Evolutionary conservation across 2,888 invertebrate genomes (phyloP).

Genomic region (Aleiodes alternator): DNA sequence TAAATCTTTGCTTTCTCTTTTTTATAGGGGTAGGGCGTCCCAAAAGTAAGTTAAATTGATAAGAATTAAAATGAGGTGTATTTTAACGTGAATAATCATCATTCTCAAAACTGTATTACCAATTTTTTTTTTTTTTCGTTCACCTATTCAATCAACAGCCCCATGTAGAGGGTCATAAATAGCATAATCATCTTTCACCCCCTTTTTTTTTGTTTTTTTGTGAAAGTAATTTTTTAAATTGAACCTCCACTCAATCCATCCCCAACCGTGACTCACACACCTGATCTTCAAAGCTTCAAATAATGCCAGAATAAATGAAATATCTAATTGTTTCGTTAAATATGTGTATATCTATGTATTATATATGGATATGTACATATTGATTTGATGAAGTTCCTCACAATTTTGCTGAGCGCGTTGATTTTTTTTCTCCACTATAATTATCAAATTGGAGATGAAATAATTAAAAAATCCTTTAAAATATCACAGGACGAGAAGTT

Average conservation of each 20-base stretch:
- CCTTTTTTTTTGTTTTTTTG: neutral
- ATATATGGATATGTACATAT: slow-evolving; percentile 16
- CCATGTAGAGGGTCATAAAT: slow-evolving; percentile 40
- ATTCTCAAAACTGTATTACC: slow-evolving; percentile 52
- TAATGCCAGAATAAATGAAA: slow-evolving; percentile 16
- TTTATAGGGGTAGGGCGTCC: slow-evolving; percentile 76
- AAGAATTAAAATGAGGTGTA: slow-evolving; percentile 54
- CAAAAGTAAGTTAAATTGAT: slow-evolving; percentile 74
- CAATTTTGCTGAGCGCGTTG: slow-evolving; percentile 31
- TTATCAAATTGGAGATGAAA: too few relatives aligned
- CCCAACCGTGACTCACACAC: slow-evolving; percentile 40
- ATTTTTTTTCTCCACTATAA: neutral
- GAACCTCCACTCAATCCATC: slow-evolving; percentile 28
- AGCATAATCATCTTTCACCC: slow-evolving; percentile 35
- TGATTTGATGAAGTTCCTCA: neutral
- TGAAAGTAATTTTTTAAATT: slow-evolving; percentile 11
- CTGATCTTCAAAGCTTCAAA: slow-evolving; percentile 37
- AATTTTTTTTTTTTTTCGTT: slow-evolving; percentile 63
- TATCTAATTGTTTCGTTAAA: slow-evolving; percentile 9
- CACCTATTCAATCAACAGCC: slow-evolving; percentile 58
- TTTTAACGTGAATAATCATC: slow-evolving; percentile 71
- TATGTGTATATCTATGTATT: neutral
- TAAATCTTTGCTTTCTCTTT: slow-evolving; percentile 65
- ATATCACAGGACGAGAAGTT: slow-evolving; percentile 17
- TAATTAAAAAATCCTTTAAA: neutral